Evolutionary conservation across 2,113 vertebrate genomes (phyloP), one percentile per base, ranked within the genome.

Genomic region (Aplodontia rufa): DNA sequence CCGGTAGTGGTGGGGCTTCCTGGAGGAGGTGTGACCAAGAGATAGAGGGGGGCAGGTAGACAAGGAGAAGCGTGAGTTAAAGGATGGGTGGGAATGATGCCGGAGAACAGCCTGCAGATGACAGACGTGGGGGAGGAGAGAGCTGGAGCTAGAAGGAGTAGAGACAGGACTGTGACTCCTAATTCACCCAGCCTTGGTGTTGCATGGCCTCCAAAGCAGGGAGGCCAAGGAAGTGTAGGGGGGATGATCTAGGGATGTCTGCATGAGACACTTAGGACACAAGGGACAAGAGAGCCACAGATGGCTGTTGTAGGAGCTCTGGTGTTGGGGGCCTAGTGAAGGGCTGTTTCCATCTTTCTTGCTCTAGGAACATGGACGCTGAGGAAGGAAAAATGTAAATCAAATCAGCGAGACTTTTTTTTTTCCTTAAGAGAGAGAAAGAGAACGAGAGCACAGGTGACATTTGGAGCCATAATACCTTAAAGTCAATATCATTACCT

Each of bases 401-500:
- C 94, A 97, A 96, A 98, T 98, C 84, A 7, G 93, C 92, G 88
- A 26, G 97, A 97, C 87, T 96, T 90, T 97, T 95, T 47, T 58
- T 90, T 74, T 75, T 92, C 71, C 85, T 96, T 95, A 90, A 87
- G 85, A 95, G 94, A 95, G 96, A 98, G 97, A 98, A 95, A 96
- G 89, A 96, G 94, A 97, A 87, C 2, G 82, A 89, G 93, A 96
- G 96, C 96, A 98, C 97, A 98, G 98, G 98, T 98, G 98, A 98
- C 98, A 99, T 99, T 98, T 98, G 98, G 98, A 98, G 97, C 96
- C 96, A 97, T 97, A 98, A 98, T 98, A 98, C 98, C 98, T 98
- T 98, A 98, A 98, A 99, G 98, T 98, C 98, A 99, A 98, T 98
- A 98, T 98, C 98, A 98, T 99, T 98, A 98, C 97, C 98, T 98